Percentiles rank a stretch among this genome's conserved stretches.
Evolutionary conservation across 2,113 vertebrate species (phyloP).

Genomic region (Cervus canadensis): DNA sequence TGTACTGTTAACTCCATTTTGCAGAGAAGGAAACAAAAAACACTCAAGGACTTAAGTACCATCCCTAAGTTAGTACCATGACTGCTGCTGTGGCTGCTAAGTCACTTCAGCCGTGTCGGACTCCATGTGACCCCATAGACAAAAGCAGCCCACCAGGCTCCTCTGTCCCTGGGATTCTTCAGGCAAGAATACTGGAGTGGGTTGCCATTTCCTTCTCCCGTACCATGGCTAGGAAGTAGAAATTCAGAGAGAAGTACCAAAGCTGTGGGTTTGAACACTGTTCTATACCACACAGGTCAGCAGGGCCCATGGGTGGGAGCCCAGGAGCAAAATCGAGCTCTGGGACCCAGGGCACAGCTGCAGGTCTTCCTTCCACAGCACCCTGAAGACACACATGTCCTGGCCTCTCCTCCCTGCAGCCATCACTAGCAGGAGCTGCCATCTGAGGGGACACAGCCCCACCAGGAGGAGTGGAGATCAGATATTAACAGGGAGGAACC

Average conservation of each 20-base stretch:
- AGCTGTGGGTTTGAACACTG: neutral
- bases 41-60: neutral
- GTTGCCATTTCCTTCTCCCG: neutral
- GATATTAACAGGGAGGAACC: no score
- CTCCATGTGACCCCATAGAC: neutral
- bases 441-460: neutral
- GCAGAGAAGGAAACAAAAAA: neutral
- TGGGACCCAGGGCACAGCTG: neutral
- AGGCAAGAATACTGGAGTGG: neutral
- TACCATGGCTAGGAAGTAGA: neutral
- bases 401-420: neutral
- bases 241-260: neutral
- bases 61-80: neutral
- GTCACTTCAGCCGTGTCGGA: fast-evolving
- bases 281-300: neutral
- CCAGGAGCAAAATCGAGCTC: neutral
- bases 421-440: neutral
- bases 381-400: neutral
- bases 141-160: neutral
- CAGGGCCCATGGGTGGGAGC: neutral
- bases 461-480: neutral
- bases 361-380: neutral
- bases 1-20: neutral
- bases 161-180: neutral
- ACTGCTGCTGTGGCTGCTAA: neutral